phyloP scores from a whole-genome alignment of 1,140 invertebrate genomes.

The Formica selysi region DNA sequence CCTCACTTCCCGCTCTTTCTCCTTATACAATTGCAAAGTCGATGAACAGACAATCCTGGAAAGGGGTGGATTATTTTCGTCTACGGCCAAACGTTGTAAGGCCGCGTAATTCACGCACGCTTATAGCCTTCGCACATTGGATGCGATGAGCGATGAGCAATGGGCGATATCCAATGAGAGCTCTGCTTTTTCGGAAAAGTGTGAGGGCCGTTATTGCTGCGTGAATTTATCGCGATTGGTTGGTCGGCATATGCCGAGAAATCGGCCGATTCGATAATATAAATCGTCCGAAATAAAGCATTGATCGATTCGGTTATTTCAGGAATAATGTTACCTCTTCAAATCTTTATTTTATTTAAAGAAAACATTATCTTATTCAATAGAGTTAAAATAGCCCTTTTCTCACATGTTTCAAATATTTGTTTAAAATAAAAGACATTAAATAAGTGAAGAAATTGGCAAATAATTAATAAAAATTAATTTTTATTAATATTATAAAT shows the following conservation, averaged over 20 bases:
- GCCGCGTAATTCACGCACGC: constrained; percentile 18
- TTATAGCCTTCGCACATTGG: not conserved
- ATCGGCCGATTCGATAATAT: not conserved
- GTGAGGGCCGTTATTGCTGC: not conserved
- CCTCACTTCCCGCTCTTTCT: not conserved
- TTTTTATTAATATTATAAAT: too few relatives aligned
- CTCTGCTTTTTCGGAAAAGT: too few relatives aligned
- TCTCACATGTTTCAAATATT: not conserved
- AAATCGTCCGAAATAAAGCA: not conserved
- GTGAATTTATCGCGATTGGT: constrained; percentile 34
- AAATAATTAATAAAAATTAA: too few relatives aligned
- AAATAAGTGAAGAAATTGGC: too few relatives aligned
- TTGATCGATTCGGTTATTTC: constrained; percentile 14
- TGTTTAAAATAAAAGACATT: not conserved
- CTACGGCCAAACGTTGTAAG: constrained; percentile 32
- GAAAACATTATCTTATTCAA: not conserved
- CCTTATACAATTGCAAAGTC: constrained; percentile 6
- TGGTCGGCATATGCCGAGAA: constrained; percentile 11
- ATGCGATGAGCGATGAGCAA: too few relatives aligned
- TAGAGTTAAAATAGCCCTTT: not conserved
- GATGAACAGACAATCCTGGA: constrained; percentile 19
- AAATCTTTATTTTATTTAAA: not conserved
- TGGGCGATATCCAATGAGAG: too few relatives aligned
- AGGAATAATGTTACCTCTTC: not conserved
- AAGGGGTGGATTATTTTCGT: constrained; percentile 34